Base-by-base conservation (phyloP, 2,888 invertebrate genomes). In the Dysmachus trigonus region DNA sequence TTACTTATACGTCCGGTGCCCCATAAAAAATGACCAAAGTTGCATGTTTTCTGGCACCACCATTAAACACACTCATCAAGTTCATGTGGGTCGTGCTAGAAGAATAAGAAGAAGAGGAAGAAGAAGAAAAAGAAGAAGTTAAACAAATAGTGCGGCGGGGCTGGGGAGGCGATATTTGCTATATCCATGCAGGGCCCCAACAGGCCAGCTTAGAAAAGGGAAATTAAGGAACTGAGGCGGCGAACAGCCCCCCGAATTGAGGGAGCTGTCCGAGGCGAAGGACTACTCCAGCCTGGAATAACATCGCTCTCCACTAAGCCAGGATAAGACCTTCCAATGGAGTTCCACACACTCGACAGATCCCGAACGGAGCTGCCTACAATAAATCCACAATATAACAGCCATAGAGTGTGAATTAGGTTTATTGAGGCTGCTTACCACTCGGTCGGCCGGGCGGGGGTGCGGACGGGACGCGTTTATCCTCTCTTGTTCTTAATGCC, bases 321-420 rank as follows among this genome's bases (percentile, higher is more conserved):
- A 3, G 62, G 81, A 82, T 62, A 62, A 62, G 62, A 62, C 81
- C 62, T 82, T 82, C 62, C 62, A 82, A 33, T 62, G 51, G 51
- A 82, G 81, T 35, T 62, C 62, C 22, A 62, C 81, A 82, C 41
- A 82, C 81, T 82, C 62, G 62, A 82, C 81, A 82, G 81, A 82
- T 82, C 81, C 62, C 62, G 31, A n/a, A 33, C 62, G 38, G 15
- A 38, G 85, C 77, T 33, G 85, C 62, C 77, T 85, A 41, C 87
- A 41, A 87, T 87, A 86, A 87, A 87, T 87, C 86, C 86, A 74
- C 35, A 62, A 53, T 82, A 82, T 82, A 82, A 62, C 81, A 82
- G 31, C 87, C 87, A 82, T 85, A 84, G 85, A 87, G 87, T 86
- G 87, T 85, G 87, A 87, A 87, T 87, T 87, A 87, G 87, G 86